Conservation (phyloP, 2,888 invertebrate genomes). For the Cephonodes hylas region DNA sequence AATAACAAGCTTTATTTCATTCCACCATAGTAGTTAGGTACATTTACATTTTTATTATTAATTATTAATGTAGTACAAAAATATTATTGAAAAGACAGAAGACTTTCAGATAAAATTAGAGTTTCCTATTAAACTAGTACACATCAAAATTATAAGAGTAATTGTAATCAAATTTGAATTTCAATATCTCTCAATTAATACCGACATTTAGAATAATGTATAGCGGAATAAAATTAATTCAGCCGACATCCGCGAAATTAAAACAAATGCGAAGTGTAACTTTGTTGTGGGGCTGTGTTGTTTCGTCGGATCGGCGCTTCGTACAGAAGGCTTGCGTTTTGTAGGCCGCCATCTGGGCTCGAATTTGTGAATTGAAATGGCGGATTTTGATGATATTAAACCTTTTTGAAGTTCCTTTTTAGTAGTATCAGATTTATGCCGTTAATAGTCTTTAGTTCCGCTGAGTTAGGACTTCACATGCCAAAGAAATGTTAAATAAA, state of each 20-base stretch:
- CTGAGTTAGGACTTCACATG: neutral
- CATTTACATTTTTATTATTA: too few relatives aligned
- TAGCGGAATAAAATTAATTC: constrained; percentile 28
- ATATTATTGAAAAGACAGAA: too few relatives aligned
- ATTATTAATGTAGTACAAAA: too few relatives aligned
- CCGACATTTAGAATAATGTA: constrained; percentile 16
- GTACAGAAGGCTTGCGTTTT: constrained; percentile 31
- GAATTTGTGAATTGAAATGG: constrained; percentile 29
- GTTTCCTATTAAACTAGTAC: too few relatives aligned
- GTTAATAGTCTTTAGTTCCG: neutral
- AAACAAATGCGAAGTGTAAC: constrained; percentile 32
- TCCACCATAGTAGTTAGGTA: too few relatives aligned
- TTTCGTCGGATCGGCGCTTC: constrained; percentile 20
- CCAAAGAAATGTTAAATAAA: neutral
- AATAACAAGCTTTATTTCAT: too few relatives aligned
- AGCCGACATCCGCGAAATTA: constrained; percentile 25
- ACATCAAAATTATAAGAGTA: too few relatives aligned
- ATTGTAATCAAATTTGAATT: neutral
- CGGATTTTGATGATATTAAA: neutral
- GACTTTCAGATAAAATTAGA: too few relatives aligned
- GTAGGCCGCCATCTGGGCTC: constrained; percentile 35
- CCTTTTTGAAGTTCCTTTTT: neutral
- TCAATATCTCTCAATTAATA: neutral
- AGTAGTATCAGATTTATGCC: neutral
- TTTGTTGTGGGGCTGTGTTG: constrained; percentile 27